A percentile compares a stretch with the other conserved stretches of the same genome.
These are phyloP conservation scores for Trachemys scripta DNA, from an alignment of 2,113 vertebrate species.

Conservation along the genomic window DNA sequence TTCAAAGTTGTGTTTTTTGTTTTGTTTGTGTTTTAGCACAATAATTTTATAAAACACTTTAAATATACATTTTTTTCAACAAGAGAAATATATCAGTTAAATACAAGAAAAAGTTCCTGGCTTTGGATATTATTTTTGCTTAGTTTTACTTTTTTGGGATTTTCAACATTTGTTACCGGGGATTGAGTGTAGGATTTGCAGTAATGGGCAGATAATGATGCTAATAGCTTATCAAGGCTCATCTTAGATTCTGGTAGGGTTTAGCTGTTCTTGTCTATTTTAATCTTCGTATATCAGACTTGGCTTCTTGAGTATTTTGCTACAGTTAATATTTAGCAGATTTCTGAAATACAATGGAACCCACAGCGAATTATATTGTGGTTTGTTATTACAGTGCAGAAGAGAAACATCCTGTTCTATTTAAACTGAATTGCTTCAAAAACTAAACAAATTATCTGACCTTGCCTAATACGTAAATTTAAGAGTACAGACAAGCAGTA, in stretches of 20 bases:
- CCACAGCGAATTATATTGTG: neutral
- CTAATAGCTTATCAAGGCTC: neutral
- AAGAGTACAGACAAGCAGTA: neutral
- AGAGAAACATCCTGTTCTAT: neutral
- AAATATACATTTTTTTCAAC: neutral
- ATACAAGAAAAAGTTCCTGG: neutral
- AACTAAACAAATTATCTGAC: neutral
- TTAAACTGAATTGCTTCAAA: neutral
- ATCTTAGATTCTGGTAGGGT: neutral
- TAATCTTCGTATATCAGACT: neutral
- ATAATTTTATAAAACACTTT: neutral
- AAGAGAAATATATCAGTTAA: neutral
- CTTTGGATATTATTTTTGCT: neutral
- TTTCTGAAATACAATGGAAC: neutral
- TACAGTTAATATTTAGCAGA: neutral
- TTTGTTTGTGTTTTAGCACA: neutral
- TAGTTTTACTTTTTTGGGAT: neutral
- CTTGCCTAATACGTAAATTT: neutral
- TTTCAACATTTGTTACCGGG: neutral
- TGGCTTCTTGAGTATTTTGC: rapidly evolving
- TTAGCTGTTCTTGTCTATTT: neutral
- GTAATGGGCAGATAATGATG: neutral
- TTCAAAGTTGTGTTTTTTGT: neutral
- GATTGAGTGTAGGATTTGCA: neutral
- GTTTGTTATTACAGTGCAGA: neutral